These are phyloP conservation scores for Tangara arthus DNA, from an alignment of 2,797 vertebrate genomes.

Conservation along the genomic window DNA sequence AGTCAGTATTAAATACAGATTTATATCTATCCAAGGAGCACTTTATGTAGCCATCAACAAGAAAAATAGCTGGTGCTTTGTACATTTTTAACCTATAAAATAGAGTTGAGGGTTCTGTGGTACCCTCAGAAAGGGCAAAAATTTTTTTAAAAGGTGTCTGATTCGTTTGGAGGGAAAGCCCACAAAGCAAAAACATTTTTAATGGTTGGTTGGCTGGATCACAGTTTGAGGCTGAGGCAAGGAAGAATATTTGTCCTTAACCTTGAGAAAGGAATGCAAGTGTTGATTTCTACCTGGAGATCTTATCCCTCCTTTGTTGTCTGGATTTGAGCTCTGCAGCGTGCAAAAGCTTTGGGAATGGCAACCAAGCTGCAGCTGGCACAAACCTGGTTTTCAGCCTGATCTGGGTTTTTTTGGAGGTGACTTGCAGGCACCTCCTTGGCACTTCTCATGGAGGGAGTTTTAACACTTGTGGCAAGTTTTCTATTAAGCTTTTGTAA, in stretches of 20 bases:
- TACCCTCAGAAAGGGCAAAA: neutral
- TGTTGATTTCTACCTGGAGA: neutral
- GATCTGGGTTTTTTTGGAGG: neutral
- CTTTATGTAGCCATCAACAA: neutral
- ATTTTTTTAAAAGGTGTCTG: neutral
- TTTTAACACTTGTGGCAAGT: neutral
- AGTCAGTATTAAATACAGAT: neutral
- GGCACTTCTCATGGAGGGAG: neutral
- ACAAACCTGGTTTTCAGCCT: neutral
- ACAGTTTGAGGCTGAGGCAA: neutral
- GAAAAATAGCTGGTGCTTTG: neutral
- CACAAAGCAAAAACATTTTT: neutral
- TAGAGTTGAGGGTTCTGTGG: neutral
- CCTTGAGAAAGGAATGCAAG: constrained; percentile 16
- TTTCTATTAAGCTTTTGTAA: neutral
- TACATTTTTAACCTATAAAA: neutral
- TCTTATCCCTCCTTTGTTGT: neutral
- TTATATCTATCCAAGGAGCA: neutral
- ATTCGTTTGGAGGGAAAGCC: neutral
- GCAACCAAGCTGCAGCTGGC: neutral
- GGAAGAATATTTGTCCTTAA: neutral
- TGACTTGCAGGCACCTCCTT: neutral
- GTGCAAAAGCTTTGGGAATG: neutral
- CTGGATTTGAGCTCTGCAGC: neutral
- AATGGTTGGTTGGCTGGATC: neutral